Base-by-base conservation (phyloP, 2,797 vertebrate species). In the Anguilla obscura region DNA sequence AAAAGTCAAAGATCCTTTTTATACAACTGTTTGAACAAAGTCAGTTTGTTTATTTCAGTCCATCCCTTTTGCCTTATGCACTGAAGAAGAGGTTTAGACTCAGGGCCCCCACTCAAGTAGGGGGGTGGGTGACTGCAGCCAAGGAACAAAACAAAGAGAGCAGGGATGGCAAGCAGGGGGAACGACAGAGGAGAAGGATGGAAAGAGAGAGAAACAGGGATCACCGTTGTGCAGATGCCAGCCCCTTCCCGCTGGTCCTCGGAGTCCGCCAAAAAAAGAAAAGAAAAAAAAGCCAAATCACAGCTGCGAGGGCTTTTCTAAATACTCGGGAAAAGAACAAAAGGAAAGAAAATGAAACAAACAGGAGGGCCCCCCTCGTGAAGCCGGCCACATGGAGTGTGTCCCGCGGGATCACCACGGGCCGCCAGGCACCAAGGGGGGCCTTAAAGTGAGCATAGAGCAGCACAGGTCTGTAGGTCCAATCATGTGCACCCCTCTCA, bases 301-400 rank as follows among this genome's bases (percentile, higher is more conserved):
- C 92, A 95, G 93, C 92, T 95, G 94, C 87, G 92, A 58, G 86
- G 85, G 66, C 87, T 92, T 91, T 79, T 90, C 89, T 3, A 36
- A 82, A 45, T n/a, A 45, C 6, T 6, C 4, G 33, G 14, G 16
- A 18, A 40, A 21, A 79, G 14, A 45, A 18, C 33, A 79, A 40
- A 79, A 40, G 21, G 14, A 79, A 40, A 79, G 30, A 82, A 48
- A 82, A n/a, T 24, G 14, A 80, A 21, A 80, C 36, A 40, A 40
- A 50, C 16, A 2, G 16, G 40, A 50, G 79, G 79, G 40, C 21
- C 3, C 21, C 76, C 74, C 74, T 21, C 7, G 30, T 21, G 10
- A 40, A 79, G 76, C 36, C 1, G 76, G 33, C 36, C 76, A 0
- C 79, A 3, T 16, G 0, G 79, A 8, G 79, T n/a, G 79, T 40